Base-by-base conservation (phyloP, 2,888 invertebrate genomes). In the Erebia aethiops region DNA sequence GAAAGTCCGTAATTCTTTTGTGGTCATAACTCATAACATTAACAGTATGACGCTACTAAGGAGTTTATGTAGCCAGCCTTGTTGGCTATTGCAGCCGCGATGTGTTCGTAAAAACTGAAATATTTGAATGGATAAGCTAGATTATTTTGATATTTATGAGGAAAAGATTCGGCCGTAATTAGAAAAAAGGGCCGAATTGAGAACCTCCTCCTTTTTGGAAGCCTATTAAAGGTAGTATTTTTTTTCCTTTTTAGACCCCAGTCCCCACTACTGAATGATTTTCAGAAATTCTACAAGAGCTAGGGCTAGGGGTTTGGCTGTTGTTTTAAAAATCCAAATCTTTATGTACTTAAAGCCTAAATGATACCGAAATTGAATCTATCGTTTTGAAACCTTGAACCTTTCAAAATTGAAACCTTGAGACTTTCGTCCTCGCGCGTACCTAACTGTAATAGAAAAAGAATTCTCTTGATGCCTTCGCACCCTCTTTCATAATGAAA, bases 401-500 rank as follows among this genome's bases (percentile, higher is more conserved):
- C 26, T 26, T 26, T 26, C 26, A 26, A 26, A 26, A 26, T 26
- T 26, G 26, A 26, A 26, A 11, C 21, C 8, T 16, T 49, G 13
- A 62, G 46, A 62, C 13, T 49, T 57, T 62, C 60, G 60, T 60
- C 67, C 66, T 57, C 52, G 49, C 60, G 18, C 68, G 69, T 65
- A 35, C 35, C 70, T 72, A 71, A 70, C 72, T 62, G 69, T 65
- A 66, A 75, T 71, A 67, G 67, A 63, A 72, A 75, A 74, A 58
- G 67, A 72, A 66, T 69, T 67, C 62, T 61, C 52, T 21, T 16
- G 51, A 7, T 56, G 41, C 64, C 70, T 63, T 71, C 71, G 60
- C 74, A 70, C 72, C 75, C 74, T 71, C 73, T 75, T 76, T 75
- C 77, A 75, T 77, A 73, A 77, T 76, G 74, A 75, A 76, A 76